Evolutionary conservation across 1,140 invertebrate species (phyloP), one percentile per base, ranked within the genome.

Genomic region (Atta texana): DNA sequence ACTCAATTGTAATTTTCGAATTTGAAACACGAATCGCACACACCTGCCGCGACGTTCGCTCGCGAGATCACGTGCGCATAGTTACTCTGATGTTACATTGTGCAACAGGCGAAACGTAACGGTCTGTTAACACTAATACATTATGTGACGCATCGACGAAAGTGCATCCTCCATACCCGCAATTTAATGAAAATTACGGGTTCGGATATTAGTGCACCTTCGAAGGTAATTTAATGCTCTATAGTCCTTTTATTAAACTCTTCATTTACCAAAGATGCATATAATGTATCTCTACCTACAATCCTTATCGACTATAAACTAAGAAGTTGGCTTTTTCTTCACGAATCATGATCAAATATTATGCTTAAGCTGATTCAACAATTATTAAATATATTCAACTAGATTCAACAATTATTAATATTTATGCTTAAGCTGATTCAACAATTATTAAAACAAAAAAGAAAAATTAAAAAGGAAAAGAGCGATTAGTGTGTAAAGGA

Each of bases 61-160:
- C 55, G 51, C 55, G 61, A 55, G 31, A 64, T 80, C 87, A 82
- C 75, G 74, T 77, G 76, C 74, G 77, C 66, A 24, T 63, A 39
- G 55, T 66, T 76, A 76, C 64, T 39, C 71, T 39, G 57, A 76
- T 63, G 81, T 71, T 74, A 53, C 44, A 74, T 69, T 68, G 64
- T 57, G 85, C 87, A 87, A 88, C 81, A 87, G 87, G 74, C 86
- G 53, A 76, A 63, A 74, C 66, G 63, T 66, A 76, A 57, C 51
- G 64, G 69, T 72, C 69, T 71, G 77, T 81, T 87, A 71, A 87
- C 51, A 53, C 64, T 34, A 64, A 61, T 57, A 63, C 34, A 61
- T 51, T 63, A 80, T 21, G 24, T 59, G 63, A 76, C 53, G 61
- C 31, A 44, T 66, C n/a, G 49, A 63, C 61, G 71, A 66, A 82